Evolutionary conservation across 2,888 invertebrate species (phyloP).

Genomic region (Heliconius sara): DNA sequence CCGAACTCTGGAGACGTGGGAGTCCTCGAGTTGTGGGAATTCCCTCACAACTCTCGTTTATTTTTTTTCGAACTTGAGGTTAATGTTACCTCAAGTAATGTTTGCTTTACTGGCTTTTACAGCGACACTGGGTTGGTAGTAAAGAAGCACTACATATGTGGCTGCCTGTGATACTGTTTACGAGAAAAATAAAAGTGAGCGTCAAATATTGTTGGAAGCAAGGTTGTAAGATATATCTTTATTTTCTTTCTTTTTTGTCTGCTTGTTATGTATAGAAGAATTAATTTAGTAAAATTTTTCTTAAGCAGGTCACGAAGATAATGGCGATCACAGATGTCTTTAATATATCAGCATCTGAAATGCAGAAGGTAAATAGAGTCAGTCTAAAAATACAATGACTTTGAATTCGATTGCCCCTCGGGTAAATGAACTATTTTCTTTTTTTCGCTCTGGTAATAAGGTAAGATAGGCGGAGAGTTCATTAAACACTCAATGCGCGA

Average conservation of each 20-base stretch:
- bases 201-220: conserved; percentile 14
- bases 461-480: too few relatives aligned
- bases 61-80: too few relatives aligned
- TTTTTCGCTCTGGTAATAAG: too few relatives aligned
- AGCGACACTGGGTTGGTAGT: too few relatives aligned
- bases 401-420: neutral
- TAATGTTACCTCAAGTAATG: too few relatives aligned
- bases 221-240: neutral
- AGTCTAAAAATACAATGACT: too few relatives aligned
- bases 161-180: neutral
- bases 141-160: too few relatives aligned
- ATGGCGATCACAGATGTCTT: conserved; percentile 71
- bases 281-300: conserved; percentile 59
- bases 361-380: neutral
- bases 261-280: neutral
- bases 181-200: neutral
- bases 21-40: too few relatives aligned
- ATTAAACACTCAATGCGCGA: too few relatives aligned
- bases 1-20: too few relatives aligned
- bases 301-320: conserved; percentile 63
- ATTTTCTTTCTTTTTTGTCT: neutral
- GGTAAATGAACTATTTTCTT: neutral
- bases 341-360: conserved; percentile 73
- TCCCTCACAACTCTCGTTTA: too few relatives aligned
- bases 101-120: too few relatives aligned